phyloP scores from a whole-genome alignment of 2,888 invertebrate genomes.

The Sphecodes monilicornis region DNA sequence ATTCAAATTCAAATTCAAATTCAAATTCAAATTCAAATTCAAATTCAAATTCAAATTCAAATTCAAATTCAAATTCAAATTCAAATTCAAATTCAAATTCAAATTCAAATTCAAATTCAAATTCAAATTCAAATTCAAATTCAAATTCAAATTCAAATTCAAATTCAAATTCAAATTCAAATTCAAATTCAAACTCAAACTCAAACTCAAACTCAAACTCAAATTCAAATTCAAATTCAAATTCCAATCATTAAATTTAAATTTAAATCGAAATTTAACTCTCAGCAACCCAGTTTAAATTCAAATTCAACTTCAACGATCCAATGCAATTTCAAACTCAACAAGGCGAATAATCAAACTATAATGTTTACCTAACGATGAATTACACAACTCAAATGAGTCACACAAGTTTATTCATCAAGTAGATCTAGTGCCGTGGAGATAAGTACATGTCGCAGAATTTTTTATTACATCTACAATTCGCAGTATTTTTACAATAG shows the following conservation, averaged over 20 bases:
- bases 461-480: background rate
- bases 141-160: no score
- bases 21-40: background rate
- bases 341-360: no score
- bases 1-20: background rate
- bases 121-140: no score
- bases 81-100: background rate
- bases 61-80: background rate
- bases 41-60: background rate
- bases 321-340: background rate
- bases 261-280: background rate
- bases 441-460: background rate
- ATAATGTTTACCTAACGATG: background rate
- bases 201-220: no score
- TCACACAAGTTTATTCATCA: background rate
- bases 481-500: background rate
- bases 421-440: background rate
- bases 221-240: no score
- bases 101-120: background rate
- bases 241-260: accelerated
- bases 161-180: no score
- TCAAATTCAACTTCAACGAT: background rate
- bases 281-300: no score
- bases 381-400: background rate
- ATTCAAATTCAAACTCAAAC: no score